These are phyloP conservation scores for Cinara cedri DNA, from an alignment of 2,888 invertebrate species.

Conservation along the genomic window DNA sequence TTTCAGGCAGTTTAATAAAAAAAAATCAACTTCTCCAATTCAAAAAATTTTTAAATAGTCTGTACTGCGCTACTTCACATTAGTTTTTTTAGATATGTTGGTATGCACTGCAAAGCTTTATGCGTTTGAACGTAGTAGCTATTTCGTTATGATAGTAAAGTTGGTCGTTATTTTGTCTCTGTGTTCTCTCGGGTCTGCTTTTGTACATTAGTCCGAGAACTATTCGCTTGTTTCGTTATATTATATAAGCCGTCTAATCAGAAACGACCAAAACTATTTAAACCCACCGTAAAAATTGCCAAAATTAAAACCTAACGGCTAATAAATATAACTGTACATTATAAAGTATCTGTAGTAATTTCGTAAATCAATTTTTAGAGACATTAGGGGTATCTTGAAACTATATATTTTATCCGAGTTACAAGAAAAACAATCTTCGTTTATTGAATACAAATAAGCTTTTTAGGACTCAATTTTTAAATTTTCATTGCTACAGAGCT, in stretches of 20 bases:
- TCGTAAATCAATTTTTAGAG: neutral
- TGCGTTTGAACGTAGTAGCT: neutral
- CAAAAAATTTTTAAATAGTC: too few species aligned
- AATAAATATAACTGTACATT: neutral
- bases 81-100: too few species aligned
- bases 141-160: neutral
- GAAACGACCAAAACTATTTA: neutral
- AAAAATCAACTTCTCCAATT: too few species aligned
- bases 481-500: too few species aligned
- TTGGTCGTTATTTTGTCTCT: neutral
- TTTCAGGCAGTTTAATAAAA: too few species aligned
- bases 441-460: too few species aligned
- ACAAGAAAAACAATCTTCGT: too few species aligned
- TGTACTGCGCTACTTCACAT: too few species aligned
- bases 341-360: neutral
- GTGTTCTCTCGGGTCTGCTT: neutral
- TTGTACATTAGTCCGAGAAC: neutral
- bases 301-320: neutral
- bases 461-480: too few species aligned
- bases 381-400: too few species aligned
- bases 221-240: neutral
- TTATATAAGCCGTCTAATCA: neutral
- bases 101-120: neutral
- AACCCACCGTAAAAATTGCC: neutral
- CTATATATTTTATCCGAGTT: too few species aligned